These are phyloP conservation scores for Orthonevra nobilis DNA, from an alignment of 2,888 invertebrate species.

Conservation along the genomic window DNA sequence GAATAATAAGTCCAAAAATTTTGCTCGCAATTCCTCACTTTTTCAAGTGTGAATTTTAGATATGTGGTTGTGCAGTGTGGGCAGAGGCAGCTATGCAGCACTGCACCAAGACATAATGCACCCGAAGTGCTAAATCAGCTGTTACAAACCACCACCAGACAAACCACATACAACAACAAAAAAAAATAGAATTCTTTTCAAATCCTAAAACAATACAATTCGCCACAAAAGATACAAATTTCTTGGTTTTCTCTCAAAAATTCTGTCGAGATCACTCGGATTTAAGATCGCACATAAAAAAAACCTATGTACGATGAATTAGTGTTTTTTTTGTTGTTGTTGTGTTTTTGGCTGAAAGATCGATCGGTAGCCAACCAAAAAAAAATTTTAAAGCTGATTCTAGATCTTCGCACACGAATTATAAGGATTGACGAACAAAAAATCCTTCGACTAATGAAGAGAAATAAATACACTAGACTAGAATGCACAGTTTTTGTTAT, in stretches of 20 bases:
- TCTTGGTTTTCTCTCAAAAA: constrained; percentile 15
- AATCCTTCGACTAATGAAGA: constrained; percentile 57
- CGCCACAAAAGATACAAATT: constrained; percentile 60
- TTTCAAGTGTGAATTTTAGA: constrained; percentile 66
- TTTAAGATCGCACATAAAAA: constrained; percentile 41
- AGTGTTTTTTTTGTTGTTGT: constrained; percentile 20
- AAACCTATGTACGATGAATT: constrained; percentile 19
- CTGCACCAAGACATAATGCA: constrained; percentile 56
- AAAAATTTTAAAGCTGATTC: constrained; percentile 42
- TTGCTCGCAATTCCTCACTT: constrained; percentile 67
- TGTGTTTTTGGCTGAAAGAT: constrained; percentile 55
- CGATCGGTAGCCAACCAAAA: constrained; percentile 46
- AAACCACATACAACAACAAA: constrained; percentile 41
- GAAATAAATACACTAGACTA: constrained; percentile 32
- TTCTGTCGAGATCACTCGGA: constrained; percentile 24
- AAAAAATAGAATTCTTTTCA: constrained; percentile 57
- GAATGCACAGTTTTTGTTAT: constrained; percentile 14
- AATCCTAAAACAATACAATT: constrained; percentile 46
- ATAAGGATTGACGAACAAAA: constrained; percentile 53
- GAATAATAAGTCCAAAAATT: constrained; percentile 72
- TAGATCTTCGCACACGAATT: constrained; percentile 60
- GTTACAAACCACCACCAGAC: constrained; percentile 55
- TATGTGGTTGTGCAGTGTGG: constrained; percentile 66
- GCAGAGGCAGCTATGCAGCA: constrained; percentile 45
- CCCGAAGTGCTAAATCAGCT: constrained; percentile 63